Conservation (phyloP, 2,113 vertebrate species). For the Bostrychus sinensis region DNA sequence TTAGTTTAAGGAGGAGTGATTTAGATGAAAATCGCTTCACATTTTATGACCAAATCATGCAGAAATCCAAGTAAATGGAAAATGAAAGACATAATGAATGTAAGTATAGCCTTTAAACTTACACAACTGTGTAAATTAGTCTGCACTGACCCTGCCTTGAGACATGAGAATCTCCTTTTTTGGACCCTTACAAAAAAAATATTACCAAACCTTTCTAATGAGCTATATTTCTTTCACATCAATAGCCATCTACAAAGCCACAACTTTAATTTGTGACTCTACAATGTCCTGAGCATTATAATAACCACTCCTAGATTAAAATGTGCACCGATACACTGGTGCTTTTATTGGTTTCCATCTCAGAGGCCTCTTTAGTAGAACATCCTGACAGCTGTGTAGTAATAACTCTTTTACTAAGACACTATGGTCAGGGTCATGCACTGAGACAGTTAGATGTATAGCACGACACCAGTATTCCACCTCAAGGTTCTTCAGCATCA, state of each 20-base stretch:
- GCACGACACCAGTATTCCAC: constrained; percentile 27
- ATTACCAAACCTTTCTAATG: constrained; percentile 43
- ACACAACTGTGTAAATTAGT: too few species aligned
- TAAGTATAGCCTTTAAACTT: too few species aligned
- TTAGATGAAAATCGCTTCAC: too few species aligned
- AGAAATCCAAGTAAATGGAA: too few species aligned
- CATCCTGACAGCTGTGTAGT: not conserved
- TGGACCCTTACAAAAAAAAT: too few species aligned
- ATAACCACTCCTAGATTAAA: not conserved
- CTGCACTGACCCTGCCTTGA: too few species aligned
- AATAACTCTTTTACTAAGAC: constrained; percentile 22
- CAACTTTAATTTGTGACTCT: not conserved
- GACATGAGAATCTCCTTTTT: too few species aligned
- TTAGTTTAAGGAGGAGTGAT: too few species aligned
- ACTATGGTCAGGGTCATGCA: not conserved
- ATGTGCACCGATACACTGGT: not conserved
- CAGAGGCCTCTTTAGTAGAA: constrained; percentile 7
- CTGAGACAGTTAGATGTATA: constrained; percentile 34
- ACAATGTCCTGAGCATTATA: not conserved
- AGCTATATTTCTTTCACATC: constrained; percentile 35
- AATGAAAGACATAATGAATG: too few species aligned
- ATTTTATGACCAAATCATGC: too few species aligned
- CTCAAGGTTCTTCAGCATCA: constrained; percentile 22
- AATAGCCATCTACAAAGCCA: too few species aligned
- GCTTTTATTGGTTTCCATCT: constrained; percentile 15